A percentile compares a stretch with the other conserved stretches of the same genome.
These are phyloP conservation scores for Sphenodon punctatus DNA, from an alignment of 2,797 vertebrate genomes.

Conservation along the genomic window DNA sequence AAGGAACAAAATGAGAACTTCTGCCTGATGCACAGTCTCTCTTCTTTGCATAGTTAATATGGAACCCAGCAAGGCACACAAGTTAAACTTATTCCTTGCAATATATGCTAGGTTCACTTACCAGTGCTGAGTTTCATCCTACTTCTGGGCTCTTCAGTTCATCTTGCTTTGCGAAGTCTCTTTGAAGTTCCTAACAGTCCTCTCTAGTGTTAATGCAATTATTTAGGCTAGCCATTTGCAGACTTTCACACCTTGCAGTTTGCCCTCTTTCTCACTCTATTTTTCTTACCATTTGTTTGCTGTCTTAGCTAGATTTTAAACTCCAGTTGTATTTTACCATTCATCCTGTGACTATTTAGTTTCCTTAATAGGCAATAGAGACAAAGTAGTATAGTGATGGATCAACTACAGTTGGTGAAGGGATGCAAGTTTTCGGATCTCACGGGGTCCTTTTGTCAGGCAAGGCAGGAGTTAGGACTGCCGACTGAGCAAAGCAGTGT, in stretches of 20 bases:
- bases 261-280: not conserved
- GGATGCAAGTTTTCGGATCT: too few species aligned
- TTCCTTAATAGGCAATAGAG: too few species aligned
- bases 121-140: not conserved
- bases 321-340: not conserved
- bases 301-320: not conserved
- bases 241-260: not conserved
- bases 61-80: not conserved
- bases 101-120: not conserved
- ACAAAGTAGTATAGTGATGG: too few species aligned
- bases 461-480: too few species aligned
- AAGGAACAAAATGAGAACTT: too few species aligned
- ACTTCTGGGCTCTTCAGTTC: not conserved
- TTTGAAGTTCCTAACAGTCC: not conserved
- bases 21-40: not conserved
- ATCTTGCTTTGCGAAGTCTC: not conserved
- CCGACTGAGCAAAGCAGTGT: too few species aligned
- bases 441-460: too few species aligned
- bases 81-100: fast-evolving
- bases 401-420: too few species aligned
- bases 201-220: not conserved
- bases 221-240: not conserved
- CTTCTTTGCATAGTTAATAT: not conserved
- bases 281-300: not conserved
- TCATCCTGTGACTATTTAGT: fast-evolving